A percentile compares a stretch with the other conserved stretches of the same genome.
Evolutionary conservation across 2,797 vertebrate genomes (phyloP).

Genomic region (Saxicola maurus): DNA sequence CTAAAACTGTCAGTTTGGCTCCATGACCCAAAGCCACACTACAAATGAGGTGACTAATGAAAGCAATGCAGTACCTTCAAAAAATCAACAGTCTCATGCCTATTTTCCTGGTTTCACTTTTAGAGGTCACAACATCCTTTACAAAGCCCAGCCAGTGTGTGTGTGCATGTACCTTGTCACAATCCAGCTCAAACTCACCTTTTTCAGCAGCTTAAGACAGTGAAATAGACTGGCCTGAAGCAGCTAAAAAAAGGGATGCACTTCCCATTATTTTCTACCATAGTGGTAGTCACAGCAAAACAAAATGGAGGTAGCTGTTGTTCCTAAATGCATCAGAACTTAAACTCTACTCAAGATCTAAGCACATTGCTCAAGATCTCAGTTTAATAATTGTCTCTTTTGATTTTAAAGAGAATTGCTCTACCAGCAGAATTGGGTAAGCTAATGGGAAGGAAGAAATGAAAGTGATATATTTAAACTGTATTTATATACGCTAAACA

Average conservation of each 20-base stretch:
- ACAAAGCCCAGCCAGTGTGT: neutral
- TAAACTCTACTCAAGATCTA: neutral
- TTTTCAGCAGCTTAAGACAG: neutral
- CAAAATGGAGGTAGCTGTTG: neutral
- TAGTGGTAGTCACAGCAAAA: neutral
- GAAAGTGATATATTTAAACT: neutral
- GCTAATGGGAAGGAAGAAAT: neutral
- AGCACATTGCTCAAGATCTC: neutral
- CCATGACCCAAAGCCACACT: neutral
- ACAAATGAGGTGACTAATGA: neutral
- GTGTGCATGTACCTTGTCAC: neutral
- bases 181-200: neutral
- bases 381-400: neutral
- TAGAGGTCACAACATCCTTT: constrained; percentile 14
- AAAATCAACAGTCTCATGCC: neutral
- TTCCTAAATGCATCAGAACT: neutral
- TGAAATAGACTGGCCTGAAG: neutral
- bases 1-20: neutral
- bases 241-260: neutral
- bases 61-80: neutral
- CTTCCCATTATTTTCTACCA: neutral
- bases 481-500: neutral
- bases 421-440: neutral
- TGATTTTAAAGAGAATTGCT: neutral
- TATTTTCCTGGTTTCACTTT: neutral